Evolutionary conservation across 2,888 invertebrate genomes (phyloP), one percentile per base, ranked within the genome.

Genomic region (Conops quadrifasciatus): DNA sequence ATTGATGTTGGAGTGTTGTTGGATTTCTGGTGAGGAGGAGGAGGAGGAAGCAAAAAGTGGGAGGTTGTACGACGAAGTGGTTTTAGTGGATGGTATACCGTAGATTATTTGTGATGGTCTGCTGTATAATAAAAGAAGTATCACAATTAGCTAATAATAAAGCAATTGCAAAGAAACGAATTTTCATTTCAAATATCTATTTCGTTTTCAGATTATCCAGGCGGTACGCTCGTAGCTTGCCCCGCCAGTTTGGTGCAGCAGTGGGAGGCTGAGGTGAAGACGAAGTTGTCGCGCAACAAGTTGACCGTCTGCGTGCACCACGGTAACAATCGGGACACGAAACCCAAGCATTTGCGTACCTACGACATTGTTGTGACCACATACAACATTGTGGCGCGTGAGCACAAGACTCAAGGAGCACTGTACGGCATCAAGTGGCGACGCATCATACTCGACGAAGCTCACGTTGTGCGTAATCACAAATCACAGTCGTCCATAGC

Each of bases 381-480:
- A 0, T 98, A 97, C 81, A 90, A 92, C 60, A 90, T 95, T 68
- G 88, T 91, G 73, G 87, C 87, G 72, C 85, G 91, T 36, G 93
- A 93, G 80, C 84, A 83, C 2, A 90, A 89, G 78, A 87, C 87
- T 79, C 87, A 82, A 51, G 90, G 91, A 1, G 88, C 90, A 0
- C 79, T 95, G 26, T 89, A 90, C 82, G 87, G 89, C 58, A 88
- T 98, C 3, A 88, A 88, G 13, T 98, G 97, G 97, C 89, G 91
- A 0, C 89, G 98, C 65, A 89, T 96, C 2, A 92, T 98, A 73
- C 87, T 98, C 26, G 98, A 98, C 86, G 98, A 98, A 87, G 98
- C 94, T 0, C 98, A 98, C 85, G 89, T 91, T 53, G 93, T 98
- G 11, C 91, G 97, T 77, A 98, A 98, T 87, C 90, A 93, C 83